A percentile compares a stretch with the other conserved stretches of the same genome.
Evolutionary conservation across 1,140 invertebrate genomes (phyloP).

Genomic region (Rhopalosiphum padi): DNA sequence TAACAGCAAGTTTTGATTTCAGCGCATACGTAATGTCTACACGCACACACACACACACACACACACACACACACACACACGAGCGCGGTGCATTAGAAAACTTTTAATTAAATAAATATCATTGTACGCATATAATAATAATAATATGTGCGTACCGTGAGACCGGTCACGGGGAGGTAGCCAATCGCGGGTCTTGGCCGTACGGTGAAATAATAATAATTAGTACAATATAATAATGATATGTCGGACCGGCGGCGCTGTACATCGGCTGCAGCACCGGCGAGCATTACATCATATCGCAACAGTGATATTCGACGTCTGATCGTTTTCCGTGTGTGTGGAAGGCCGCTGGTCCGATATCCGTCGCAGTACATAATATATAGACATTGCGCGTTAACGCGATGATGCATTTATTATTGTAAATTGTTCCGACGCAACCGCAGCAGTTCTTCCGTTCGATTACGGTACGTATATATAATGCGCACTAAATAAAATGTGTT

Average conservation of each 20-base stretch:
- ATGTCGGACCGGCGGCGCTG: background rate
- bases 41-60: no score
- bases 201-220: slow-evolving; percentile 6
- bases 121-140: background rate
- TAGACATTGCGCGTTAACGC: background rate
- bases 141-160: background rate
- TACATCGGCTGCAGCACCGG: background rate
- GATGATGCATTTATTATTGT: background rate
- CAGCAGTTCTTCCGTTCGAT: background rate
- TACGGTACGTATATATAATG: background rate
- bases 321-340: slow-evolving; percentile 17
- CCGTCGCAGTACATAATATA: background rate
- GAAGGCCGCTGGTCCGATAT: background rate
- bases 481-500: background rate
- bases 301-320: slow-evolving; percentile 30
- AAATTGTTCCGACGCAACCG: background rate
- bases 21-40: background rate
- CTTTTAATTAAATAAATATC: slow-evolving; percentile 20
- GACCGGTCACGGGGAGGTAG: slow-evolving; percentile 16
- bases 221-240: slow-evolving; percentile 10
- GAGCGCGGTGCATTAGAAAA: background rate
- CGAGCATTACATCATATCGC: background rate
- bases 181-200: slow-evolving; percentile 14
- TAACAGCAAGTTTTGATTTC: background rate
- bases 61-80: no score